Evolutionary conservation across 2,888 invertebrate genomes (phyloP).

Genomic region (Caenorhabditis panamensis): DNA sequence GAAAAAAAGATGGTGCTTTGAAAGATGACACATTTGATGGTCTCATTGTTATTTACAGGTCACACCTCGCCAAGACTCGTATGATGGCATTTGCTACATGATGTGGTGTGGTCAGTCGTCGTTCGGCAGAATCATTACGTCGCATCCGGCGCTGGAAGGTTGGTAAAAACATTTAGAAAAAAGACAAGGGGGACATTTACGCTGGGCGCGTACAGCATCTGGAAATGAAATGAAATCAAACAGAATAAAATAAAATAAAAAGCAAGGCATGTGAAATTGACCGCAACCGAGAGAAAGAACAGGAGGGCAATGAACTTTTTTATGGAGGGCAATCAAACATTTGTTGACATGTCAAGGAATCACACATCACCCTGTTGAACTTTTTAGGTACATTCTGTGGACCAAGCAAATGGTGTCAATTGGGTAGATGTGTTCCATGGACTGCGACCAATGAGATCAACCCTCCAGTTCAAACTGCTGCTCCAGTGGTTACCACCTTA

Average conservation of each 20-base stretch:
- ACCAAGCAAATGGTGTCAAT: slow-evolving; percentile 78
- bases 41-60: slow-evolving; percentile 70
- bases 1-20: slow-evolving; percentile 20
- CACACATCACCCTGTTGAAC: slow-evolving; percentile 13
- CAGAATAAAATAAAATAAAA: slow-evolving; percentile 18
- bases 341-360: slow-evolving; percentile 19
- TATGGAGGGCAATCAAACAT: slow-evolving; percentile 17
- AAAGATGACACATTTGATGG: not conserved
- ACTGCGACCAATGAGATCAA: slow-evolving; percentile 61
- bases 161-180: slow-evolving; percentile 57
- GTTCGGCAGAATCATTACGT: slow-evolving; percentile 81
- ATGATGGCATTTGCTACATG: slow-evolving; percentile 81
- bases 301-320: slow-evolving; percentile 42
- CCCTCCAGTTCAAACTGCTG: slow-evolving; percentile 46
- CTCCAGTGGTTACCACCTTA: slow-evolving; percentile 46
- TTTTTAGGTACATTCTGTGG: slow-evolving; percentile 79
- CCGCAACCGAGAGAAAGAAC: slow-evolving; percentile 34
- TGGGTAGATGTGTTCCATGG: slow-evolving; percentile 81
- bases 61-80: slow-evolving; percentile 78
- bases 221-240: too few species aligned
- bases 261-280: slow-evolving; percentile 40
- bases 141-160: slow-evolving; percentile 79
- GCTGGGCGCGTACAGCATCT: slow-evolving; percentile 1
- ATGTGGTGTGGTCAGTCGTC: slow-evolving; percentile 81
- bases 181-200: not conserved